Conservation (phyloP, 2,113 vertebrate species). For the Lathamus discolor region DNA sequence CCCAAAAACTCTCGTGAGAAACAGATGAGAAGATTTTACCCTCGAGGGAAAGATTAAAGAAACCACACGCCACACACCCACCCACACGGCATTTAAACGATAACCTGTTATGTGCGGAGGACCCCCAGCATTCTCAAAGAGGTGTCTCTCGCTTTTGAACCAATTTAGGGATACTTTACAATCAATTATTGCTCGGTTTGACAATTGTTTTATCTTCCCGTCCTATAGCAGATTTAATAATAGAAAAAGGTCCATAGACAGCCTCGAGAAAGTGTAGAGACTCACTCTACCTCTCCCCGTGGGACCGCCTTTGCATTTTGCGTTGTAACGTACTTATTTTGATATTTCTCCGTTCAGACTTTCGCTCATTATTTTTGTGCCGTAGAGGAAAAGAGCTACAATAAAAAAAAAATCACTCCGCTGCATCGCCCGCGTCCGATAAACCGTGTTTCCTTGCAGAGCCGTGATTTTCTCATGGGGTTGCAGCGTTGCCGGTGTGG, state of each 20-base stretch:
- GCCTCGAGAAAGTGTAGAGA: not conserved
- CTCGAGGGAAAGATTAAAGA: not conserved
- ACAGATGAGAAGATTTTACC: not conserved
- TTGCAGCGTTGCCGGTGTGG: not conserved
- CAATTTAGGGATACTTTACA: not conserved
- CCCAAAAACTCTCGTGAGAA: not conserved
- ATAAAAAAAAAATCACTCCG: not conserved
- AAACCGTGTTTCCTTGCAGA: not conserved
- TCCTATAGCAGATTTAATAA: not conserved
- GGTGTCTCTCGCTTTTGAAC: not conserved
- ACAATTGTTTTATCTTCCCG: not conserved
- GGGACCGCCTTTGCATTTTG: not conserved
- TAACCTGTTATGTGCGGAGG: not conserved
- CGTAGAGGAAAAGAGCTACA: not conserved
- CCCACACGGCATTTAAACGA: not conserved
- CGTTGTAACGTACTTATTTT: not conserved
- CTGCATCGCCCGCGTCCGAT: fast-evolving
- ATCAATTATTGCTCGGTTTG: not conserved
- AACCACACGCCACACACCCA: not conserved
- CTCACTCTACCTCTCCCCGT: not conserved
- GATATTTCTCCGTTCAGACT: not conserved
- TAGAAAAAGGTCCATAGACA: not conserved
- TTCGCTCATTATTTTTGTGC: not conserved
- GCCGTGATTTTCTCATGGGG: not conserved
- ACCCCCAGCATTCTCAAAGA: not conserved